Conservation (phyloP, 2,797 vertebrate species). For the Arctocebus calabarensis region DNA sequence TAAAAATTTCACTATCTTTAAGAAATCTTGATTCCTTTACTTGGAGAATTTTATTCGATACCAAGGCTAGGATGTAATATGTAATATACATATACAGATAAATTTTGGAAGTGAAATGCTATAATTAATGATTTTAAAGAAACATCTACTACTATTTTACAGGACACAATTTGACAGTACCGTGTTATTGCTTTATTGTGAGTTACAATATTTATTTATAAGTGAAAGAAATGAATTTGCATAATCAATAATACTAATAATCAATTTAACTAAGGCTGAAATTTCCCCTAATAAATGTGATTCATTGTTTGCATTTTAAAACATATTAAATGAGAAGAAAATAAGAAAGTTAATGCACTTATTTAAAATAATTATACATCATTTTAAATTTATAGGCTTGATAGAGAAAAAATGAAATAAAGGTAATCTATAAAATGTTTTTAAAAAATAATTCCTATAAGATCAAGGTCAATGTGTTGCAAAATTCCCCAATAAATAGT, state of each 20-base stretch:
- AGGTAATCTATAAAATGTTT: not conserved
- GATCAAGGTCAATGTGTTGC: not conserved
- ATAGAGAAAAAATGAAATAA: not conserved
- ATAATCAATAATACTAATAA: not conserved
- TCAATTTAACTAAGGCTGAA: not conserved
- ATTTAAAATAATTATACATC: not conserved
- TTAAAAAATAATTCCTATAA: not conserved
- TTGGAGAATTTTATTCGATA: not conserved
- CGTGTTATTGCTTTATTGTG: not conserved
- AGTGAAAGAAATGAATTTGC: not conserved
- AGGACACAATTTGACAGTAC: not conserved
- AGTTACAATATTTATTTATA: not conserved
- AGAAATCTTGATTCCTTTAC: not conserved
- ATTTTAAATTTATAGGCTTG: not conserved
- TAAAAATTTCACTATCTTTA: constrained; percentile 13
- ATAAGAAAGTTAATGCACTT: not conserved
- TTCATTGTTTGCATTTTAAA: not conserved
- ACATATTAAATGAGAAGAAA: not conserved
- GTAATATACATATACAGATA: not conserved
- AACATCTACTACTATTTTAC: not conserved
- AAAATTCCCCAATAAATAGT: not conserved
- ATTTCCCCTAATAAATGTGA: not conserved
- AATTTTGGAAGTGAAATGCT: not conserved
- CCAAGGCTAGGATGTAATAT: not conserved
- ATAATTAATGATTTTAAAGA: constrained; percentile 14